Evolutionary conservation across 2,888 invertebrate species (phyloP).

Genomic region (Aelia acuminata): DNA sequence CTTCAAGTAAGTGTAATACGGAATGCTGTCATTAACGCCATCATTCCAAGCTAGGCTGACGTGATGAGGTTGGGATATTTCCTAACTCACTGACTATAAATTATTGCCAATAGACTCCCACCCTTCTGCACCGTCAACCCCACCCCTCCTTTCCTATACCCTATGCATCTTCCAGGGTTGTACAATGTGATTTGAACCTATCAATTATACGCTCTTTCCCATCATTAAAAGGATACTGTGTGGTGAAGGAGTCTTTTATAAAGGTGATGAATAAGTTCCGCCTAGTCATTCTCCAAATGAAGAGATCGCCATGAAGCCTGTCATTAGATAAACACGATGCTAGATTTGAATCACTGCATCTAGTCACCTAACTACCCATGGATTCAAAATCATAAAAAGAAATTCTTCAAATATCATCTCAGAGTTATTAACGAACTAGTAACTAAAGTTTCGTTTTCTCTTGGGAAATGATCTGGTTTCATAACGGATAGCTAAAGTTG

Average conservation of each 20-base stretch:
- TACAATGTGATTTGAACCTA: conserved; percentile 13
- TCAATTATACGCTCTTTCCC: conserved; percentile 6
- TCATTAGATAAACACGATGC: not conserved
- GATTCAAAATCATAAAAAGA: too few relatives aligned
- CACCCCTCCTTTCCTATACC: not conserved
- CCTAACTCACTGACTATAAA: not conserved
- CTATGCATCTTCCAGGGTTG: not conserved
- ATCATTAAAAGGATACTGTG: conserved; percentile 21
- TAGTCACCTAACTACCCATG: too few relatives aligned
- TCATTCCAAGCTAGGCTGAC: not conserved
- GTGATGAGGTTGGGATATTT: conserved; percentile 11
- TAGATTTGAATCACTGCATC: not conserved
- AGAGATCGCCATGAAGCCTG: not conserved
- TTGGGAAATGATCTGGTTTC: not conserved
- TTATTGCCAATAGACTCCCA: not conserved
- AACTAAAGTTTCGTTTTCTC: conserved; percentile 19
- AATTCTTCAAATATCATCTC: too few relatives aligned
- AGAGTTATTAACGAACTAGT: too few relatives aligned
- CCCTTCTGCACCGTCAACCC: too few relatives aligned
- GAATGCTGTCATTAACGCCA: not conserved
- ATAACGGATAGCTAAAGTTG: conserved; percentile 25
- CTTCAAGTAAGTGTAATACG: not conserved
- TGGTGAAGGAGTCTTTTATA: not conserved
- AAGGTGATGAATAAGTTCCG: not conserved
- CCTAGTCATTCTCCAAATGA: conserved; percentile 19